Evolutionary conservation across 2,113 vertebrate genomes (phyloP).

Genomic region (Ciconia stormi): DNA sequence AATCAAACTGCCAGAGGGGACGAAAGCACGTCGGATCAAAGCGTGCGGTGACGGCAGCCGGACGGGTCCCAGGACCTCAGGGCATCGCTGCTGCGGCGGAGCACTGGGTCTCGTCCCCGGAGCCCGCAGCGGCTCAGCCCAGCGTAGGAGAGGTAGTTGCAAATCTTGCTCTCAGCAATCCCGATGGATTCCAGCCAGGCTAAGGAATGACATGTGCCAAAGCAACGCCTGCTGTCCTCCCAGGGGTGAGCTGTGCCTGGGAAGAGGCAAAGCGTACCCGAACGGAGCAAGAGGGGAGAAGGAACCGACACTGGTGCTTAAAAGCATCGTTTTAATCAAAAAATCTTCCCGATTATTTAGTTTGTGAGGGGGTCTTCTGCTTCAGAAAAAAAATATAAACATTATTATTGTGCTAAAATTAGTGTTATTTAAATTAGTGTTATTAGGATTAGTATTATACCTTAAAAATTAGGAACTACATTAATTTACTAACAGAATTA

Average conservation of each 20-base stretch:
- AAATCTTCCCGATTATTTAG: background rate
- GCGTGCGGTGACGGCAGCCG: background rate
- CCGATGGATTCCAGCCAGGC: background rate
- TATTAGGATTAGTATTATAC: background rate
- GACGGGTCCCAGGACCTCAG: too few relatives aligned
- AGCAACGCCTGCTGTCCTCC: background rate
- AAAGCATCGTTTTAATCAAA: background rate
- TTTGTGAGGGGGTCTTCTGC: background rate
- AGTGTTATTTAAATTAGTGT: background rate
- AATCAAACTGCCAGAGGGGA: background rate
- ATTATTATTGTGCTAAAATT: background rate
- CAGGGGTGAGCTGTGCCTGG: background rate
- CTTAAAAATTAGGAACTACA: background rate
- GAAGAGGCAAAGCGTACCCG: background rate
- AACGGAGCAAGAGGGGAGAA: rapidly evolving
- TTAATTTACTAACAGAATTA: background rate
- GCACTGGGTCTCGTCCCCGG: background rate
- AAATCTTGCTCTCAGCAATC: background rate
- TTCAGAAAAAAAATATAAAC: background rate
- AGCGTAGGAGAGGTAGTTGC: background rate
- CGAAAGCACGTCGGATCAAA: rapidly evolving
- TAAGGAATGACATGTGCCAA: background rate
- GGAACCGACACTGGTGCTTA: rapidly evolving
- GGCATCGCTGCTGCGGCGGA: background rate
- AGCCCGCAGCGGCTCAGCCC: background rate